Evolutionary conservation across 2,888 invertebrate species (phyloP), one percentile per base, ranked within the genome.

Genomic region (Tromatobia lineatoria): DNA sequence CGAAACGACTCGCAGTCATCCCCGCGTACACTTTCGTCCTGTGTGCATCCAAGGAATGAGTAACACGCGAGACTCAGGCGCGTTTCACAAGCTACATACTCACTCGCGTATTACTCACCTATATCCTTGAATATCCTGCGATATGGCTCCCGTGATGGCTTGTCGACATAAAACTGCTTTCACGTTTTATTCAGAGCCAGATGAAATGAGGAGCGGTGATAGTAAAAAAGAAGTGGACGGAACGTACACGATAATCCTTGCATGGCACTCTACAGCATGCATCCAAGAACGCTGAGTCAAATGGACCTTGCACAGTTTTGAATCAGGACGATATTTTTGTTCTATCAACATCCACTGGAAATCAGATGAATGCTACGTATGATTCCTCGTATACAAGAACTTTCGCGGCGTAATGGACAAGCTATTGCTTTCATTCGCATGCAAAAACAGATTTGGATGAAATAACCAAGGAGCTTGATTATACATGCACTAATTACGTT

Each of bases 1-100:
- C 84, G 77, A 88, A 87, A 87, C 86, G 85, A 87, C 86, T 87
- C 80, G 64, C 85, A 85, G 11, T n/a, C 54, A 61, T 47, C 45
- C 29, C 42, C 67, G 29, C 66, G 52, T 47, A 73, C 57, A 61
- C 69, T 78, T 57, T 54, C 29, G 61, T 38, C 70, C 29, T 34
- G 3, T 45, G 59, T 59, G 64, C 75, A 83, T 59, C 57, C 73
- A 25, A 69, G 73, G 29, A 45, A 82, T 20, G 61, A 61, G 45
- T 18, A 67, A 74, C 38, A 64, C 74, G 52, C 64, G 50, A 20
- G 34, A 75, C 25, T 59, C 61, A 25, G 25, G 20, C 47, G 67
- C 67, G 6, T 59, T 73, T 52, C 70, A 6, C 20, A 38, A 13
- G 52, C 70, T 23, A 38, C 54, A 52, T 54, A 76, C 67, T 25